These are phyloP conservation scores for Sus cebifrons DNA, from an alignment of 2,797 vertebrate genomes.

Conservation along the genomic window DNA sequence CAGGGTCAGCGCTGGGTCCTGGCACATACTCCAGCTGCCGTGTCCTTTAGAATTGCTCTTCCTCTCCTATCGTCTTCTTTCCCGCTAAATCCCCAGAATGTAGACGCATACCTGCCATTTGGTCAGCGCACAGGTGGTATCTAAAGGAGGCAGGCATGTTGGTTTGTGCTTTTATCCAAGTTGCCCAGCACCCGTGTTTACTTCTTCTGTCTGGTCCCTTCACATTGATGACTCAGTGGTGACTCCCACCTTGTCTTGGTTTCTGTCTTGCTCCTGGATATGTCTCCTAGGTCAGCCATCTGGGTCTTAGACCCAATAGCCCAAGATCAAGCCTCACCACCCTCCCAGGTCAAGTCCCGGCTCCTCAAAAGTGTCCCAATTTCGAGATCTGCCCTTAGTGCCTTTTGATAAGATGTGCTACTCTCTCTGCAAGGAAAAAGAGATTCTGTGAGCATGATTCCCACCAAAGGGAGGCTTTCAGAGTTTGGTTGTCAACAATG, in stretches of 20 bases:
- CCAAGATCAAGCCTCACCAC: background rate
- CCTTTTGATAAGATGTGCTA: too few species aligned
- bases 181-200: background rate
- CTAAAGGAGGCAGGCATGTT: background rate
- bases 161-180: background rate
- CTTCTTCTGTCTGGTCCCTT: background rate
- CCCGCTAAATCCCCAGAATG: background rate
- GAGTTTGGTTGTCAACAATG: too few species aligned
- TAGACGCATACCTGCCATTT: background rate
- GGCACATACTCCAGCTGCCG: background rate
- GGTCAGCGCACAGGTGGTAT: background rate
- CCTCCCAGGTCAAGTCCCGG: background rate
- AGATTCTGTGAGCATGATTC: too few species aligned
- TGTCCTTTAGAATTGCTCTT: background rate
- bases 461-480: background rate
- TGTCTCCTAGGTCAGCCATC: background rate
- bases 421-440: background rate
- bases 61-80: too few species aligned
- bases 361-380: background rate
- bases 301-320: background rate
- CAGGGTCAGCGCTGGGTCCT: background rate
- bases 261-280: background rate
- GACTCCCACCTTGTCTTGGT: background rate
- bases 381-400: background rate
- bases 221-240: background rate